Base-by-base conservation (phyloP, 35 echinoderm and acorn worm species). In the Heliocidaris erythrogramma region DNA sequence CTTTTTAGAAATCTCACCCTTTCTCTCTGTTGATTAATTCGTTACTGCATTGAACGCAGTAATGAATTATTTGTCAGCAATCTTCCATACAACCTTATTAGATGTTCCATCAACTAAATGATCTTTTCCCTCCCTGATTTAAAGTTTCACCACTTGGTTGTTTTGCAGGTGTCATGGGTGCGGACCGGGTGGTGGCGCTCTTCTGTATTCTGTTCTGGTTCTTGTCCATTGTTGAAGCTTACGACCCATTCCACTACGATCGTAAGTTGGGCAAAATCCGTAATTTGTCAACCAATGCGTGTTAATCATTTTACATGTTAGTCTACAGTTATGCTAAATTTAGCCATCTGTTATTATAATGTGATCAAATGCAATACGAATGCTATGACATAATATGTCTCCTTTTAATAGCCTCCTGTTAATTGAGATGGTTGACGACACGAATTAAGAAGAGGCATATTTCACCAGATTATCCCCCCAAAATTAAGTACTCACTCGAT, bases 231-330 rank as follows among this genome's bases (percentile, higher is more conserved):
- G 93, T 88, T 59, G 14, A 88, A 35, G 93, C 95, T 29, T 94
- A 90, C 59, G 95, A 96, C 92, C 95, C 95, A 88, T 96, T 96
- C 59, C 49, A 91, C 18, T 94, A 86, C 69, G 93, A 96, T 91
- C 93, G 95, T 96, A 94, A 96, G 93, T 96, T 92, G 60, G 21
- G 3, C 11, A 0, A 78, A 27, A 78, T n/a, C 65, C 65, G 27
- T 78, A 6, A 78, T 78, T 78, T 78, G 12, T 18, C 8, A n/a
- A 78, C 6, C 21, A 78, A 27, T 78, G 1, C 7, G 5, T 78
- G 65, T 78, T 78, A 27, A 27, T 78, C 61, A 27, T 10, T 42
- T 42, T 42, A 42, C 35, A 42, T 42, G 35, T 1, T 42, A 42
- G 35, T 56, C 13, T 56, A 14, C 10, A 56, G 7, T 78, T 78